phyloP scores from a whole-genome alignment of 2,113 vertebrate genomes.

The Eublepharis macularius region DNA sequence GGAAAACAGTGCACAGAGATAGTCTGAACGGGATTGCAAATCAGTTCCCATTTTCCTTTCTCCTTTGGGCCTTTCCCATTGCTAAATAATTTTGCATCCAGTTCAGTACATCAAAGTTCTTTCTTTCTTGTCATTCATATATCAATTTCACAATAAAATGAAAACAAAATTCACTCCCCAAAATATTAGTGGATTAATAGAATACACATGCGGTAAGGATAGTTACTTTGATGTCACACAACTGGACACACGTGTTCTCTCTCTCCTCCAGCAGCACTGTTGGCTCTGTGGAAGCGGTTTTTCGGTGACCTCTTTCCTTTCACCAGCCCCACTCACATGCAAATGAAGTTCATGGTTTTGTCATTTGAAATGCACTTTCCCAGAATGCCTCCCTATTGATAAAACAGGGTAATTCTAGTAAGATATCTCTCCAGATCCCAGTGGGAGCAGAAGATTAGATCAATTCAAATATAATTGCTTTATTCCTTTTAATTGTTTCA shows the following conservation, averaged over 20 bases:
- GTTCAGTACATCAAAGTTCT: conserved; percentile 60
- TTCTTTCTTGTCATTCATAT: conserved; percentile 25
- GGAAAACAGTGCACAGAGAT: neutral
- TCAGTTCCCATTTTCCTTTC: conserved; percentile 30
- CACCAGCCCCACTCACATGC: conserved; percentile 53
- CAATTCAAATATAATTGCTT: conserved; percentile 77
- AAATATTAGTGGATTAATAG: conserved; percentile 37
- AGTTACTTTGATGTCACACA: neutral
- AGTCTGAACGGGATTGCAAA: conserved; percentile 8
- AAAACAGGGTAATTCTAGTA: conserved; percentile 76
- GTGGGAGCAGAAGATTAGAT: conserved; percentile 76
- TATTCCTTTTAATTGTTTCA: conserved; percentile 65
- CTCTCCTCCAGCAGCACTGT: neutral
- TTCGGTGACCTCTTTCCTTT: conserved; percentile 53
- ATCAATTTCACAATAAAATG: conserved; percentile 65
- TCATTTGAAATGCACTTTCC: conserved; percentile 71
- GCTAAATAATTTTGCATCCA: conserved; percentile 62
- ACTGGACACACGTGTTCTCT: neutral
- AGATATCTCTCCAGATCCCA: conserved; percentile 70
- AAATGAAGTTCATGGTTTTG: conserved; percentile 69
- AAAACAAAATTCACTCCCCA: conserved; percentile 40
- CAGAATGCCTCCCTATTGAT: conserved; percentile 73
- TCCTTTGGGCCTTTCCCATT: conserved; percentile 36
- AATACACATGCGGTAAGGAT: conserved; percentile 41
- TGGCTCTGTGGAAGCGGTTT: conserved; percentile 39